phyloP scores from a whole-genome alignment of 2,888 invertebrate genomes.

The Leptopterna dolabrata region DNA sequence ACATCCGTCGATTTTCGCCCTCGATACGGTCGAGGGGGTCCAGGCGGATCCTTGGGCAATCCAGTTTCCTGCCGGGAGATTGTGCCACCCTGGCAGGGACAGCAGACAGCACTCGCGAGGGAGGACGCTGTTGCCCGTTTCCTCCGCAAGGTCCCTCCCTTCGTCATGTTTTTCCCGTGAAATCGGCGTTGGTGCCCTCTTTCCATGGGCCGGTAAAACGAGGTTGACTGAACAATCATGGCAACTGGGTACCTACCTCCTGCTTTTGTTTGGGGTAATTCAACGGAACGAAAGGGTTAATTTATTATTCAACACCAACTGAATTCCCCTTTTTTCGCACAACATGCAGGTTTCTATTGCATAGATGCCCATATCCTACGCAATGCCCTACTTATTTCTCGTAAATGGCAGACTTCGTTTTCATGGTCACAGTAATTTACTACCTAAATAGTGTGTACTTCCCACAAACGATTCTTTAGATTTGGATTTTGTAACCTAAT shows the following conservation, averaged over 20 bases:
- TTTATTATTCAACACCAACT: background rate
- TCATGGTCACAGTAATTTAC: no score
- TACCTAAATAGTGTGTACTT: no score
- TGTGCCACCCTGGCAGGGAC: slow-evolving; percentile 24
- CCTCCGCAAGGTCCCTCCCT: background rate
- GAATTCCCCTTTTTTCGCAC: background rate
- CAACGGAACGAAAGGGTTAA: background rate
- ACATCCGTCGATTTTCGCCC: slow-evolving; percentile 35
- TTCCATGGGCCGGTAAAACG: background rate
- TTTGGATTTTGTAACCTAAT: no score
- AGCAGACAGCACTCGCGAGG: background rate
- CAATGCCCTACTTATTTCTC: no score
- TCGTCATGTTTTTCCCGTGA: background rate
- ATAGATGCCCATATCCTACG: no score
- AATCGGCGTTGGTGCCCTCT: background rate
- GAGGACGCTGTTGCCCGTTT: background rate
- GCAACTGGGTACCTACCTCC: background rate
- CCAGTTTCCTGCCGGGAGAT: slow-evolving; percentile 20
- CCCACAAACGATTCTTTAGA: no score
- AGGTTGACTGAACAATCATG: background rate
- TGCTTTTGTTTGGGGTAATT: background rate
- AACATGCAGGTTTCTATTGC: background rate
- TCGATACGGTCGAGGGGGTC: slow-evolving; percentile 24
- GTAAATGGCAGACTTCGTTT: no score
- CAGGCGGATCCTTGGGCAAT: slow-evolving; percentile 44